Conservation (phyloP, 2,888 invertebrate genomes). For the Lasioglossum vierecki region DNA sequence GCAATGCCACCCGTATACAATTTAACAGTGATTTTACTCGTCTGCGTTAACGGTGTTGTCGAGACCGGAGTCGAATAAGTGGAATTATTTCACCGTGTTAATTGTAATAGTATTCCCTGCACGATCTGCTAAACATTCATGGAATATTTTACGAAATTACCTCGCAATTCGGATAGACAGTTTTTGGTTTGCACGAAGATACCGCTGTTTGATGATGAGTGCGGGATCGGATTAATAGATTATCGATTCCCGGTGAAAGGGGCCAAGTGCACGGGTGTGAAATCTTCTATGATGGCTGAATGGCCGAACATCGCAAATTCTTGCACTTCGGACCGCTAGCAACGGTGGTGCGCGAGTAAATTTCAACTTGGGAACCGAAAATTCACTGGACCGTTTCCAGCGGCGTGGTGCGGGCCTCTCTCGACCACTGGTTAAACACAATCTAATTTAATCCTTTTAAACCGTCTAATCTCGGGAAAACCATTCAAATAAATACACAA, state of each 20-base stretch:
- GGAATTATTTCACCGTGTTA: neutral
- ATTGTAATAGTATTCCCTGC: neutral
- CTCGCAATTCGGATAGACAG: no score
- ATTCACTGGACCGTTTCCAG: slow-evolving; percentile 65
- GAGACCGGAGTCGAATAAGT: neutral
- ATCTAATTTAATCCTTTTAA: slow-evolving; percentile 78
- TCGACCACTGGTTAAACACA: slow-evolving; percentile 73
- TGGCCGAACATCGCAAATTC: slow-evolving; percentile 30
- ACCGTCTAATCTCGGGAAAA: slow-evolving; percentile 69
- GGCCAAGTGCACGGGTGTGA: neutral
- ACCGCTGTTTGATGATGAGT: neutral
- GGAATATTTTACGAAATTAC: neutral
- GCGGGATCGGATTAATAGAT: slow-evolving; percentile 1
- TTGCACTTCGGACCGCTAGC: slow-evolving; percentile 40
- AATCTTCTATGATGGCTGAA: slow-evolving; percentile 28
- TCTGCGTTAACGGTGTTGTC: neutral
- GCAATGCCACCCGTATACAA: neutral
- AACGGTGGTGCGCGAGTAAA: slow-evolving; percentile 46
- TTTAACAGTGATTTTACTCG: neutral
- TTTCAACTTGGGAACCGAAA: slow-evolving; percentile 43
- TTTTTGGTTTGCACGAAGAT: neutral
- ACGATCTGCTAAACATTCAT: neutral
- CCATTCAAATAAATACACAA: slow-evolving; percentile 67
- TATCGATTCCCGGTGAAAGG: neutral
- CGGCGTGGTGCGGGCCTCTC: slow-evolving; percentile 37